Percentiles rank a stretch among this genome's conserved stretches.
Conservation (phyloP, 2,797 vertebrate genomes). For the Microctenopoma stevenorrisi region DNA sequence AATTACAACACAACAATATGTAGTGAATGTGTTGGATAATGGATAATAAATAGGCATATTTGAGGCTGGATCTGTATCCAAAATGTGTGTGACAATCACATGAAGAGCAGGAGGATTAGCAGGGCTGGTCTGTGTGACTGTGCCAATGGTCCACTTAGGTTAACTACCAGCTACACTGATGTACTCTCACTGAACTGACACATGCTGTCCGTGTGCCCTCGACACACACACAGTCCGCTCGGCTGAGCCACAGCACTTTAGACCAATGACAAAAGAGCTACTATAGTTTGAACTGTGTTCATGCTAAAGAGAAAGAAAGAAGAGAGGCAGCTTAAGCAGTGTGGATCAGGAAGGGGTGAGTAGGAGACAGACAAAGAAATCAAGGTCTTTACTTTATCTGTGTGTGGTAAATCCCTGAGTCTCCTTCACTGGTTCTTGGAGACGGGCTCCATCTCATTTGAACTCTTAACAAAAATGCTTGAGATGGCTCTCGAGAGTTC, state of each 20-base stretch:
- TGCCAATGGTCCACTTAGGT: conserved; percentile 54
- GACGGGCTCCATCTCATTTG: conserved; percentile 47
- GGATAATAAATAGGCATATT: conserved; percentile 24
- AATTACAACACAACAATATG: conserved; percentile 9
- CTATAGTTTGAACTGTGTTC: conserved; percentile 13
- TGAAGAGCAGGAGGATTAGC: conserved; percentile 47
- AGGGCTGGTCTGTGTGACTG: conserved; percentile 28
- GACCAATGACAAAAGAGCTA: conserved; percentile 8
- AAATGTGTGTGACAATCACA: conserved; percentile 36
- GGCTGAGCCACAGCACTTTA: background rate
- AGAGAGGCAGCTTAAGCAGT: background rate
- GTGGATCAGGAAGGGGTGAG: background rate
- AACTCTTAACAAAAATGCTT: conserved; percentile 26
- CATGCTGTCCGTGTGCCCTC: conserved; percentile 10
- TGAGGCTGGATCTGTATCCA: conserved; percentile 22
- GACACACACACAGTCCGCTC: conserved; percentile 5
- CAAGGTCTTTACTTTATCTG: conserved; percentile 3
- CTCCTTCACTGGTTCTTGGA: conserved; percentile 29
- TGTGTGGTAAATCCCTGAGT: conserved; percentile 35
- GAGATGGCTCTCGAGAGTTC: conserved; percentile 48
- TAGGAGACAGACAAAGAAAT: conserved; percentile 11
- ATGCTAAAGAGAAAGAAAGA: background rate
- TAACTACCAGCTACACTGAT: conserved; percentile 32
- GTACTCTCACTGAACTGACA: conserved; percentile 13
- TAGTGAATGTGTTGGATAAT: conserved; percentile 3